phyloP scores from a whole-genome alignment of 2,888 invertebrate species.

The Rotaria macrura region DNA sequence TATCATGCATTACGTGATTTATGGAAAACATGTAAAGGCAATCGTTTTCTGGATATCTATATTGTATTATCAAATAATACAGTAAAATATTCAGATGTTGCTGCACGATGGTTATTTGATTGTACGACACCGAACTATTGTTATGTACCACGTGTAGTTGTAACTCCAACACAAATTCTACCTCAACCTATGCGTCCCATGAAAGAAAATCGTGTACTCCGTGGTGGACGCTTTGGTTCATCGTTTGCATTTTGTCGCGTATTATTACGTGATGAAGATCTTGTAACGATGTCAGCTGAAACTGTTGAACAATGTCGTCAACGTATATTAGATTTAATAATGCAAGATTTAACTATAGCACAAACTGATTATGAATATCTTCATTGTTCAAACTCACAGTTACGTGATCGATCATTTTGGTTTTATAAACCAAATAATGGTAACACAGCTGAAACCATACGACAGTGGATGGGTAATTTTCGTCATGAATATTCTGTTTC shows the following conservation, averaged over 20 bases:
- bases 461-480: slow-evolving; percentile 2
- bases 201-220: slow-evolving; percentile 16
- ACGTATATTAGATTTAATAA: slow-evolving; percentile 1
- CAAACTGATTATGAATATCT: slow-evolving; percentile 21
- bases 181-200: slow-evolving; percentile 18
- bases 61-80: not conserved
- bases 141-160: slow-evolving; percentile 5
- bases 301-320: slow-evolving; percentile 12
- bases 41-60: not conserved
- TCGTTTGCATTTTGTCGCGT: slow-evolving; percentile 4
- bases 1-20: slow-evolving; percentile 19
- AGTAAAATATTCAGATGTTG: not conserved
- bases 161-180: slow-evolving; percentile 5
- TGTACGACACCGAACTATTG: slow-evolving; percentile 9
- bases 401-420: slow-evolving; percentile 21
- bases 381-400: slow-evolving; percentile 14
- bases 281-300: not conserved
- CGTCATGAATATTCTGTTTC: slow-evolving; percentile 19
- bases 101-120: slow-evolving; percentile 6
- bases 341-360: not conserved
- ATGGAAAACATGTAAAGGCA: not conserved
- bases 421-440: slow-evolving; percentile 9
- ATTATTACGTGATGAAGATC: slow-evolving; percentile 4
- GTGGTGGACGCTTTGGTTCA: not conserved
- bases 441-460: not conserved